These are phyloP conservation scores for Periophthalmodon schlosseri DNA, from an alignment of 2,113 vertebrate genomes.

Conservation along the genomic window DNA sequence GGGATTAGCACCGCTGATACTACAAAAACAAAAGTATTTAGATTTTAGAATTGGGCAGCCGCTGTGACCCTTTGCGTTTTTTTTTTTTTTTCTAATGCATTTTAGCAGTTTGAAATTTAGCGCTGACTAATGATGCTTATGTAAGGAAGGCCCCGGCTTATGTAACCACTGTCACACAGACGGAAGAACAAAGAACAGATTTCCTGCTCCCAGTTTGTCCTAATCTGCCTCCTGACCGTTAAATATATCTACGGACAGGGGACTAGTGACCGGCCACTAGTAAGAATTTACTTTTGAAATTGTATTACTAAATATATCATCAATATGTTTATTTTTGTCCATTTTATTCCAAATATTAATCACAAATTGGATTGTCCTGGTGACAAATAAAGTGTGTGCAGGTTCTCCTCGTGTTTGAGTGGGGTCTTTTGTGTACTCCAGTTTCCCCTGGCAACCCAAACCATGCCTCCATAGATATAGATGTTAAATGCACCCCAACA, in stretches of 20 bases:
- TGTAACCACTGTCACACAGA: constrained; percentile 62
- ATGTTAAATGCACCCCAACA: no score
- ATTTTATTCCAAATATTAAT: neutral
- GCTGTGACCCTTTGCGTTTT: constrained; percentile 7
- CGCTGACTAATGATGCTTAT: constrained; percentile 61
- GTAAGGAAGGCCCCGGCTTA: constrained; percentile 56
- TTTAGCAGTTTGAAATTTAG: constrained; percentile 53
- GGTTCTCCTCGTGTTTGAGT: neutral
- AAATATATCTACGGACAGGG: constrained; percentile 42
- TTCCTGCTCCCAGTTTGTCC: constrained; percentile 61
- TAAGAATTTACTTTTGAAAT: neutral
- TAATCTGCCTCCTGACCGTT: constrained; percentile 51
- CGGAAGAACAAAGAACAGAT: constrained; percentile 71
- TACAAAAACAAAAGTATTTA: constrained; percentile 30
- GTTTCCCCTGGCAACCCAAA: neutral
- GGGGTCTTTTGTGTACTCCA: neutral
- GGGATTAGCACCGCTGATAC: constrained; percentile 20
- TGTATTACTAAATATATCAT: neutral
- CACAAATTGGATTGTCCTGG: neutral
- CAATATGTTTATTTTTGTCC: neutral
- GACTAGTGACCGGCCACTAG: constrained; percentile 10
- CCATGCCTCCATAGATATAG: neutral
- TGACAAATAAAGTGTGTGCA: neutral
- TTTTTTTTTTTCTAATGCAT: constrained; percentile 38
- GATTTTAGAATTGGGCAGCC: constrained; percentile 18